Base-by-base conservation (phyloP, 2,888 invertebrate species). In the Erebia aethiops region DNA sequence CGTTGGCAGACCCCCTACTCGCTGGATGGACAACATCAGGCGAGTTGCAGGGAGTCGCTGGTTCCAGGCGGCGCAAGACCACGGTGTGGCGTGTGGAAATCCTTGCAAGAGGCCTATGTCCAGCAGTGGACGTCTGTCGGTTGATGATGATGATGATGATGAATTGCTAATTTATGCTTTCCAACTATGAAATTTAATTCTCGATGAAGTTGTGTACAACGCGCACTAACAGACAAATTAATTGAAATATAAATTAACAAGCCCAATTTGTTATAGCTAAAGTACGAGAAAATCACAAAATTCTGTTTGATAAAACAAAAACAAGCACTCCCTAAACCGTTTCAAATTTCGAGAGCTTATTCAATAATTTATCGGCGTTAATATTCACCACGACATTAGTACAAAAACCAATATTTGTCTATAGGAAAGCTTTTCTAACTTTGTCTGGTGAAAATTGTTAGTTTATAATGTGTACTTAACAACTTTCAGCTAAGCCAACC, bases 401-500 rank as follows among this genome's bases (percentile, higher is more conserved):
- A 66, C 66, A 35, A 67, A 54, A 67, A 49, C 67, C 63, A 74
- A 74, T 73, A 71, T 74, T 72, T 72, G 66, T 72, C 72, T 70
- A 68, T 67, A 61, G 68, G 65, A 71, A 71, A 69, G 74, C 69
- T 71, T 72, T 71, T 67, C 56, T 62, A 73, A 74, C 73, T 62
- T 35, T 13, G 64, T 60, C 35, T 71, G 67, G 64, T 60, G 69
- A 67, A 72, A 74, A 69, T 71, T 69, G 61, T 67, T 72, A 74
- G 67, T 73, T 57, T 69, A 67, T 69, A 64, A 67, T 70, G 67
- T 72, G 51, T 71, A 65, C 57, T 41, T 58, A 63, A 62, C 68
- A 76, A 76, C 72, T 75, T 76, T 64, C 41, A 65, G 52, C 51
- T 73, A 74, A 74, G 73, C 75, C 68, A 72, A 71, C 72, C 72